Evolutionary conservation across 2,113 vertebrate species (phyloP).

Genomic region (Sinocyclocheilus rhinocerous): DNA sequence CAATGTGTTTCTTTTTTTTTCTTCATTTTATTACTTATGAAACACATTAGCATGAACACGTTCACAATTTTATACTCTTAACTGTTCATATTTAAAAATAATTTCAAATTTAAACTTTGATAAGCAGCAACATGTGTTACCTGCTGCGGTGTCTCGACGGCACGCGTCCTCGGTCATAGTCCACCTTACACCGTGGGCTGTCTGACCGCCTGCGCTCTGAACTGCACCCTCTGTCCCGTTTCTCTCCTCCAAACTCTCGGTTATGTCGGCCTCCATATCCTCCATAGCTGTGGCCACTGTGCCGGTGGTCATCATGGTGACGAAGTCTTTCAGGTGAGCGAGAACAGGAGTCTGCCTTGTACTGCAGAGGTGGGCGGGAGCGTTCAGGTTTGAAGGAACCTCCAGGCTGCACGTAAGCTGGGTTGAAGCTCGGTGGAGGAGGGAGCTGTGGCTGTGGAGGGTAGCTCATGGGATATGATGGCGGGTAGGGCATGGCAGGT

Average conservation of each 20-base stretch:
- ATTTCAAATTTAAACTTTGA: neutral
- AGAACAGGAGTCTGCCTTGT: constrained; percentile 80
- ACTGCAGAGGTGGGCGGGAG: constrained; percentile 80
- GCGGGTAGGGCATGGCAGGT: constrained; percentile 84
- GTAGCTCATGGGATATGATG: constrained; percentile 83
- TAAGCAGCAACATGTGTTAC: constrained; percentile 62
- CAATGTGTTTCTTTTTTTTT: too few species aligned
- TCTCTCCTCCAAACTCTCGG: constrained; percentile 75
- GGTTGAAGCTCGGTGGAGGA: constrained; percentile 80
- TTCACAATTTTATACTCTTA: too few species aligned
- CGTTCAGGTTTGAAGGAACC: constrained; percentile 76
- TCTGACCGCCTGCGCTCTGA: constrained; percentile 81
- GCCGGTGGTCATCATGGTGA: constrained; percentile 83
- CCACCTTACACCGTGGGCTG: constrained; percentile 79
- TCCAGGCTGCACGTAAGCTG: constrained; percentile 77
- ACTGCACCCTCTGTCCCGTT: constrained; percentile 86
- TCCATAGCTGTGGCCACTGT: constrained; percentile 80
- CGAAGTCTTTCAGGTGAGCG: constrained; percentile 85
- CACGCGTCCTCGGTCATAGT: constrained; percentile 83
- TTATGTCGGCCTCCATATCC: constrained; percentile 80
- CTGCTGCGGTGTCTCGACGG: constrained; percentile 87
- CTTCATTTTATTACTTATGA: too few species aligned
- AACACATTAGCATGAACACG: too few species aligned
- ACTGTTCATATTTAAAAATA: too few species aligned
- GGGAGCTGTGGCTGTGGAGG: constrained; percentile 80